phyloP scores from a whole-genome alignment of 2,888 invertebrate species.

The Chymomyza fuscimana region DNA sequence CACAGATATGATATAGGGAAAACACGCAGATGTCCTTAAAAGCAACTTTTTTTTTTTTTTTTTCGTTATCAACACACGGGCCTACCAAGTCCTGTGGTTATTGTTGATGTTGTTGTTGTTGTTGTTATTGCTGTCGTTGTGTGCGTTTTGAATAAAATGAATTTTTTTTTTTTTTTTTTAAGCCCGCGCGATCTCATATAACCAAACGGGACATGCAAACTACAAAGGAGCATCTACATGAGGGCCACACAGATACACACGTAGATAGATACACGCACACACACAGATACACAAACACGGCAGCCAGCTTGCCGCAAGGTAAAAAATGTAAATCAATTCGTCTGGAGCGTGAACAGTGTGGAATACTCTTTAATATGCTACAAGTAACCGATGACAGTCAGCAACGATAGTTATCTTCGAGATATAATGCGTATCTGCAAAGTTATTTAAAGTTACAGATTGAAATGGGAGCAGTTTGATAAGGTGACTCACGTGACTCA shows the following conservation, averaged over 20 bases:
- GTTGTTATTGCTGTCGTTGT: constrained; percentile 25
- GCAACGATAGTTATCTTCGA: too few relatives aligned
- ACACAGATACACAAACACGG: not conserved
- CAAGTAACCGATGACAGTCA: too few relatives aligned
- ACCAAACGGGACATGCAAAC: constrained; percentile 73
- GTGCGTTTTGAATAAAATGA: constrained; percentile 65
- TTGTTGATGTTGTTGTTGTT: constrained; percentile 35
- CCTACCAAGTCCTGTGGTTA: constrained; percentile 19
- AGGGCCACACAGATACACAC: constrained; percentile 28
- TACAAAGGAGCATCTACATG: constrained; percentile 62
- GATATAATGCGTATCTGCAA: too few relatives aligned
- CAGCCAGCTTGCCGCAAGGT: constrained; percentile 68
- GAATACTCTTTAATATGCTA: too few relatives aligned
- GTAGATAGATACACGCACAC: constrained; percentile 2
- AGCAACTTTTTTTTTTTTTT: constrained; percentile 61
- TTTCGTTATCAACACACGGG: constrained; percentile 28
- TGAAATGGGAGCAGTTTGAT: too few relatives aligned
- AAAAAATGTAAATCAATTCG: constrained; percentile 18
- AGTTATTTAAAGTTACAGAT: too few relatives aligned
- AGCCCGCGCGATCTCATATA: constrained; percentile 72
- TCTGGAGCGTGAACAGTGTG: too few relatives aligned
- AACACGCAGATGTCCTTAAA: constrained; percentile 77
- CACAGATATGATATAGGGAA: constrained; percentile 39
- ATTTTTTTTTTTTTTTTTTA: constrained; percentile 58
- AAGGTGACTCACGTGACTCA: too few relatives aligned